Evolutionary conservation across 2,888 invertebrate species (phyloP).

Genomic region (Amiota communis): DNA sequence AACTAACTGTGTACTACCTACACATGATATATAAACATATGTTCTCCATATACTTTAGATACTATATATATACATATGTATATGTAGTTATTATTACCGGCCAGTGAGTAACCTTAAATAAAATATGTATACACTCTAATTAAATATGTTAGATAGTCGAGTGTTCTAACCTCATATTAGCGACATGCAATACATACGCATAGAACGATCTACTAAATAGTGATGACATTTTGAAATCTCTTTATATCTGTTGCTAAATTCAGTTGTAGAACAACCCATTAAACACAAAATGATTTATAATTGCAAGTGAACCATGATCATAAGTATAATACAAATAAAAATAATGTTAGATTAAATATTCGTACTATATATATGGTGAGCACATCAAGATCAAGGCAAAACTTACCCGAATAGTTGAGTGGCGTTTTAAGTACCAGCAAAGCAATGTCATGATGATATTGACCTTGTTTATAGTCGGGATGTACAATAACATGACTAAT

Average conservation of each 20-base stretch:
- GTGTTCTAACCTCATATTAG: slow-evolving; percentile 51
- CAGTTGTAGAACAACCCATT: neutral
- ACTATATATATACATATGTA: too few relatives aligned
- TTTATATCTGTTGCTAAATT: too few relatives aligned
- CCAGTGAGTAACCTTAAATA: neutral
- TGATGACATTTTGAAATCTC: too few relatives aligned
- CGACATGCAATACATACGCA: slow-evolving; percentile 49
- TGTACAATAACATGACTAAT: slow-evolving; percentile 85
- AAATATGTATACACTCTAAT: neutral
- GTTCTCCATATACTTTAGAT: too few relatives aligned
- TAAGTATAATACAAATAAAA: slow-evolving; percentile 42
- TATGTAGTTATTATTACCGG: too few relatives aligned
- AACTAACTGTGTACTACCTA: too few relatives aligned
- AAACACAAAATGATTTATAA: slow-evolving; percentile 63
- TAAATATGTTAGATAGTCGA: neutral
- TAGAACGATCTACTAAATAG: too few relatives aligned
- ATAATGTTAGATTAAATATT: slow-evolving; percentile 11
- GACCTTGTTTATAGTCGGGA: slow-evolving; percentile 81
- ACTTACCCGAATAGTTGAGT: slow-evolving; percentile 79
- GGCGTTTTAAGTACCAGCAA: slow-evolving; percentile 81
- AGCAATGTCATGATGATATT: slow-evolving; percentile 83
- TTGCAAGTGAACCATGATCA: slow-evolving; percentile 56
- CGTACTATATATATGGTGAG: neutral
- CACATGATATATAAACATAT: too few relatives aligned
- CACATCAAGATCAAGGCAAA: slow-evolving; percentile 5